Base-by-base conservation (phyloP, 2,113 vertebrate genomes). In the Rattus rattus region DNA sequence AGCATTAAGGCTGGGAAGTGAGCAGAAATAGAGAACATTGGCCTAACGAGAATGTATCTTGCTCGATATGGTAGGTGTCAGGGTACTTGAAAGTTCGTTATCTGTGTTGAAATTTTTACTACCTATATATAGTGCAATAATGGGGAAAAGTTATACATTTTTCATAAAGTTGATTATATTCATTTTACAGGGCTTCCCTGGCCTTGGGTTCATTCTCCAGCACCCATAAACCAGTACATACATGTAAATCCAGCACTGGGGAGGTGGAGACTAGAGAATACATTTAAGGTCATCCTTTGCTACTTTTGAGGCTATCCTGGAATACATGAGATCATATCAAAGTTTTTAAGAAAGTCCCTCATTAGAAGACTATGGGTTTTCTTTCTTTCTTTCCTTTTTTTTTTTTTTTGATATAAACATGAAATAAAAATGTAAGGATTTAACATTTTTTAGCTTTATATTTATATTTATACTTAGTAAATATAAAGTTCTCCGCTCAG, bases 71-170 rank as follows among this genome's bases (percentile, higher is more conserved):
- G 12, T 17, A 14, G 28, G 26, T 14, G 69, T 1, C 67, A 22
- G 19, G 30, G 12, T 8, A 43, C 43, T 39, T 39, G 86, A 72
- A 88, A 72, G 54, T 76, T 9, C 47, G 4, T 30, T 72, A 30
- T 79, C 22, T 67, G 33, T 92, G 43, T 93, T 85, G 52, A 89
- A 93, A 89, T 36, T 86, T 90, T 92, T 67, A 81, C 43, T 24
- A 49, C 65, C 33, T 95, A 1, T 79, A 90, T 95, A 1, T 79
- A 90, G 2, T 86, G 91, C 85, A 89, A 67, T 91, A 5, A 83
- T 52, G 16, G 33, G 33, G 0, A 24, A 83, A 89, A 76, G 0
- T 73, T 75, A 43, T 88, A 67, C 20, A 16, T 47, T 88, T 95
- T 95, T 93, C 39, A 83, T 77, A 76, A 94, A 94, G 63, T 20